A percentile compares a stretch with the other conserved stretches of the same genome.
Evolutionary conservation across 2,113 vertebrate genomes (phyloP).

Genomic region (Prionailurus bengalensis): DNA sequence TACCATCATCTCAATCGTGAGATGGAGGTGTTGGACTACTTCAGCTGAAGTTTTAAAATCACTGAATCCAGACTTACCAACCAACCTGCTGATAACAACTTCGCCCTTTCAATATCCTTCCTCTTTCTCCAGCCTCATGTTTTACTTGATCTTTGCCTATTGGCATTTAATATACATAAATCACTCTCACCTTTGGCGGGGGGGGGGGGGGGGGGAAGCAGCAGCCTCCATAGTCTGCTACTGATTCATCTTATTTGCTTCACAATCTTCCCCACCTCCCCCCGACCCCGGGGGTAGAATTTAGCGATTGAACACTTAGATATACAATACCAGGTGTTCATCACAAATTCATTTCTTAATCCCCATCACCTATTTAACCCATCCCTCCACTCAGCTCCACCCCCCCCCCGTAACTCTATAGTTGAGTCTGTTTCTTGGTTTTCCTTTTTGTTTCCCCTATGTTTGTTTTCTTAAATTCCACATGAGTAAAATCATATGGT

Average conservation of each 20-base stretch:
- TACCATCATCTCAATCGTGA: background rate
- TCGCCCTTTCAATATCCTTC: background rate
- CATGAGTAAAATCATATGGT: background rate
- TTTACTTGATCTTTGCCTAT: background rate
- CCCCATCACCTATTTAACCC: background rate
- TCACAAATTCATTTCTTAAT: background rate
- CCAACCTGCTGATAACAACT: background rate
- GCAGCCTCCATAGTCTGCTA: background rate
- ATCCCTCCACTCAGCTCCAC: background rate
- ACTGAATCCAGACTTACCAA: background rate
- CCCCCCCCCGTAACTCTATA: background rate
- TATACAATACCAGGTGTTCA: background rate
- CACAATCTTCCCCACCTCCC: background rate
- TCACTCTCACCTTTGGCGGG: background rate
- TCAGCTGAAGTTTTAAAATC: constrained; percentile 13
- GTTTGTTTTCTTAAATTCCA: background rate
- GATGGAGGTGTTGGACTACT: background rate
- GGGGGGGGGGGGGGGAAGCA: no score
- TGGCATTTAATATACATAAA: background rate
- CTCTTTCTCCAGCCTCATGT: background rate
- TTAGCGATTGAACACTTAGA: background rate
- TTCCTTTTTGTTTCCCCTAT: background rate
- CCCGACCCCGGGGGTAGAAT: background rate
- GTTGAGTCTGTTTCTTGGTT: background rate
- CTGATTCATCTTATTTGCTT: background rate